Conservation (phyloP, 1,140 invertebrate species). For the Aphidius ervi region DNA sequence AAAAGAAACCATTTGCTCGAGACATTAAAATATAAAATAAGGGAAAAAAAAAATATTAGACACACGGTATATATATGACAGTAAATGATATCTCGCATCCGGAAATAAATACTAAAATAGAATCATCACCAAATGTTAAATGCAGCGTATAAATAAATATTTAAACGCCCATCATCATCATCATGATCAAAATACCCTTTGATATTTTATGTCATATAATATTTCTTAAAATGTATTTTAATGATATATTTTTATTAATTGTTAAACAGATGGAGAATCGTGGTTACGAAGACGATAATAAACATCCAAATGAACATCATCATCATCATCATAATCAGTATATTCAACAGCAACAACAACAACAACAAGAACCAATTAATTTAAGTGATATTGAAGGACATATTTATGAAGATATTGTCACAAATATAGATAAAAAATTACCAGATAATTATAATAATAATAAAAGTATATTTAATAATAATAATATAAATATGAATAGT, state of each 20-base stretch:
- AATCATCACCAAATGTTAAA: constrained; percentile 9
- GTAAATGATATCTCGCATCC: constrained; percentile 11
- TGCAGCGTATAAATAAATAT: constrained; percentile 15
- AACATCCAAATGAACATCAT: constrained; percentile 11
- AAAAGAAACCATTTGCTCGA: too few relatives aligned
- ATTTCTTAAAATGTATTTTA: too few relatives aligned
- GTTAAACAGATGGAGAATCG: constrained; percentile 15
- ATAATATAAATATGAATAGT: constrained; percentile 1
- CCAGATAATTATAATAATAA: constrained; percentile 12
- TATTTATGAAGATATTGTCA: constrained; percentile 46
- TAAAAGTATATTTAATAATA: constrained; percentile 19
- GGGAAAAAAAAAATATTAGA: too few relatives aligned
- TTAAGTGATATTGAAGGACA: constrained; percentile 24
- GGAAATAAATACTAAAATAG: background rate
- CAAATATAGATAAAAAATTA: constrained; percentile 1
- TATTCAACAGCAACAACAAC: background rate
- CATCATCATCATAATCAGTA: background rate
- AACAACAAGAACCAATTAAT: background rate
- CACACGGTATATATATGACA: background rate
- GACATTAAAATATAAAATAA: too few relatives aligned
- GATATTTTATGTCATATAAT: too few relatives aligned
- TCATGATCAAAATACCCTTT: too few relatives aligned
- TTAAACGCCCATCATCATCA: too few relatives aligned
- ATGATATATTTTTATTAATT: too few relatives aligned
- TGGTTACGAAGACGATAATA: constrained; percentile 9